Conservation (phyloP, 2,113 vertebrate species). For the Setophaga petechia region DNA sequence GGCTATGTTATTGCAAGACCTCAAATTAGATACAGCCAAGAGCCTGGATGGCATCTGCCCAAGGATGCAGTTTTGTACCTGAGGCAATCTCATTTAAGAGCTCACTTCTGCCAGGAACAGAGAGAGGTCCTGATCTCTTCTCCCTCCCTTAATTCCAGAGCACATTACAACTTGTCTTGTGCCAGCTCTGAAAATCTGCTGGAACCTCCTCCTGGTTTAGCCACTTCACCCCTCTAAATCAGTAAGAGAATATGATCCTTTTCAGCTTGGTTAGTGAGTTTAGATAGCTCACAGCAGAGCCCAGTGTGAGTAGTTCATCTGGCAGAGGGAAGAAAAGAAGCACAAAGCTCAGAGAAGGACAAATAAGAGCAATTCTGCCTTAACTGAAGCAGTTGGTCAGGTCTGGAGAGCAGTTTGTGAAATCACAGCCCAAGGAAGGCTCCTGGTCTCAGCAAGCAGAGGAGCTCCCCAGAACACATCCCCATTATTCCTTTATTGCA, state of each 20-base stretch:
- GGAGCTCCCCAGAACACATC: neutral
- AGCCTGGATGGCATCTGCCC: neutral
- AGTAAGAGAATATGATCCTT: neutral
- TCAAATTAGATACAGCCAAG: neutral
- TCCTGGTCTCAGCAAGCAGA: neutral
- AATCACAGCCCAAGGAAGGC: neutral
- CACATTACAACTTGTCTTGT: neutral
- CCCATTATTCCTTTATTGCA: neutral
- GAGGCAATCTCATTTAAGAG: neutral
- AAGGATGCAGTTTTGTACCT: neutral
- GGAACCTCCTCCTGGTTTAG: neutral
- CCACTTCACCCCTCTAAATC: neutral
- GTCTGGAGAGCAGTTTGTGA: neutral
- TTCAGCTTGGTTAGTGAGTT: neutral
- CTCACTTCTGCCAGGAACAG: neutral
- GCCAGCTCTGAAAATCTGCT: neutral
- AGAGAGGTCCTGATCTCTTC: neutral
- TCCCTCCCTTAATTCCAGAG: neutral
- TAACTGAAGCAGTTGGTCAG: neutral
- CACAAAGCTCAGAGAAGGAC: neutral
- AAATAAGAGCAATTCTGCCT: neutral
- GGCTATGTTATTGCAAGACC: neutral
- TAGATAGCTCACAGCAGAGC: neutral
- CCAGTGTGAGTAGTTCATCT: neutral
- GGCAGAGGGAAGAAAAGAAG: neutral